These are phyloP conservation scores for Eugnorisma glareosa DNA, from an alignment of 2,888 invertebrate species.

Conservation along the genomic window DNA sequence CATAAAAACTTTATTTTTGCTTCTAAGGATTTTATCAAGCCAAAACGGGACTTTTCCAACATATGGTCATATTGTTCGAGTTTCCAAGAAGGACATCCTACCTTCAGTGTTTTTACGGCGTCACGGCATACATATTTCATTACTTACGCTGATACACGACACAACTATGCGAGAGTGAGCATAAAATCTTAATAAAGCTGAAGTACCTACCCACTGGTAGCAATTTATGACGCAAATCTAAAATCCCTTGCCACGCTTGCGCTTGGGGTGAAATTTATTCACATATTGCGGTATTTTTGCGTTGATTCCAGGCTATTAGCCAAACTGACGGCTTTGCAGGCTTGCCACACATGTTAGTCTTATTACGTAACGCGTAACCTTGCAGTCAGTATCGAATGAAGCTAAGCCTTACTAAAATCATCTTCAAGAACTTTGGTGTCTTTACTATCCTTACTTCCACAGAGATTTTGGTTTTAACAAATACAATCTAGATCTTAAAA, in stretches of 20 bases:
- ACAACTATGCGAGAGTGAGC: conserved; percentile 69
- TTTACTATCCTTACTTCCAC: conserved; percentile 25
- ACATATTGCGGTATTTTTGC: conserved; percentile 58
- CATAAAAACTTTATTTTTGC: conserved; percentile 34
- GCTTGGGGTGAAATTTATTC: conserved; percentile 62
- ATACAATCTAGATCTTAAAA: neutral
- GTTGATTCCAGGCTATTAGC: conserved; percentile 55
- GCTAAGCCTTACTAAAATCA: neutral
- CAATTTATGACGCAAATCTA: conserved; percentile 68
- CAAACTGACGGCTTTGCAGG: conserved; percentile 41
- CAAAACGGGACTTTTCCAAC: conserved; percentile 18
- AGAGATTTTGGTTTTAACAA: conserved; percentile 2
- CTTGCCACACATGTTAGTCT: conserved; percentile 22
- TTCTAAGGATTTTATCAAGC: conserved; percentile 37
- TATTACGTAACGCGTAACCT: conserved; percentile 5
- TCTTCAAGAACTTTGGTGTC: neutral
- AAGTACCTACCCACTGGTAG: conserved; percentile 64
- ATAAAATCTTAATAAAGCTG: conserved; percentile 75
- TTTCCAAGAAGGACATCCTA: conserved; percentile 60
- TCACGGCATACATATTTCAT: conserved; percentile 77
- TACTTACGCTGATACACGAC: conserved; percentile 68
- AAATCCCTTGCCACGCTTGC: conserved; percentile 62
- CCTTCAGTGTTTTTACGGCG: conserved; percentile 67
- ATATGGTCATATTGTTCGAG: conserved; percentile 40
- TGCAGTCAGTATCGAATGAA: neutral